phyloP scores from a whole-genome alignment of 2,888 invertebrate genomes.

The Stenodema calcarata region DNA sequence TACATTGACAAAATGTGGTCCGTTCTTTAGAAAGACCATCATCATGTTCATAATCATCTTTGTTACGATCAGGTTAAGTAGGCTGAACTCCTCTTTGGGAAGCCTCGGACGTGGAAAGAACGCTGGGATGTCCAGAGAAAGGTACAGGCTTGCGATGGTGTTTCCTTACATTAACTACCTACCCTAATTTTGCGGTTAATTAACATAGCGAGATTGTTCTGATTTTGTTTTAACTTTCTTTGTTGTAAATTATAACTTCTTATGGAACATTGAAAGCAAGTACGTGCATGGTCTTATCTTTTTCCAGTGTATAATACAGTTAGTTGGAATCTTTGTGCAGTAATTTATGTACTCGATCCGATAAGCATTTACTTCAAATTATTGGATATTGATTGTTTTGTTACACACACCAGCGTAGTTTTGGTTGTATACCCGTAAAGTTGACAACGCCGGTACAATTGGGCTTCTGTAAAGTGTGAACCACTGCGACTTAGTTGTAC shows the following conservation, averaged over 20 bases:
- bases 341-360: neutral
- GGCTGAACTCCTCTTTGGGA: constrained; percentile 61
- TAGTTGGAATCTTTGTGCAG: neutral
- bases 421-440: neutral
- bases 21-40: neutral
- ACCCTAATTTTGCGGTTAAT: constrained; percentile 4
- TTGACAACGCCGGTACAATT: neutral
- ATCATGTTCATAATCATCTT: constrained; percentile 1
- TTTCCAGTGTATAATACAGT: neutral
- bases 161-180: constrained; percentile 29
- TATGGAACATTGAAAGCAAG: constrained; percentile 46
- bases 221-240: constrained; percentile 57
- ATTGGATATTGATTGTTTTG: neutral
- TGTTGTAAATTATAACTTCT: constrained; percentile 17
- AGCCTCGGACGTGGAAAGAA: constrained; percentile 63
- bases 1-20: neutral
- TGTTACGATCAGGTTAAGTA: constrained; percentile 61
- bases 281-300: constrained; percentile 34
- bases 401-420: neutral
- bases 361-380: neutral
- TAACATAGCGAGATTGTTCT: neutral
- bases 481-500: constrained; percentile 18
- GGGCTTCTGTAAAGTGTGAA: neutral
- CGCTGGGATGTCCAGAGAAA: constrained; percentile 66
- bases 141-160: constrained; percentile 61